phyloP scores from a whole-genome alignment of 2,888 invertebrate species.

The Perizoma flavofasciatum region DNA sequence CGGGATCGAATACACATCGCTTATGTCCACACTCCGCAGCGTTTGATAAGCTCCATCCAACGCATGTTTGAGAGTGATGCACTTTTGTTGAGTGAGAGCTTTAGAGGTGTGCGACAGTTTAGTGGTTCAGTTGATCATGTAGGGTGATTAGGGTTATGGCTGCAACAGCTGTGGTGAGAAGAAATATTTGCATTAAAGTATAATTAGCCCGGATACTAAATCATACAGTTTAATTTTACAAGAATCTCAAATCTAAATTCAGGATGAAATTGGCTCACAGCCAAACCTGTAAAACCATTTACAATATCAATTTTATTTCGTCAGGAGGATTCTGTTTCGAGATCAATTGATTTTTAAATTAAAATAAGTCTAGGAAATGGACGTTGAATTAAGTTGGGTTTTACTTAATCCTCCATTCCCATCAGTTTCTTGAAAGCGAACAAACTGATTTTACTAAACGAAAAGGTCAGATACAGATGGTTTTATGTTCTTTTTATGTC shows the following conservation, averaged over 20 bases:
- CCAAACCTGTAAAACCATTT: slow-evolving; percentile 13
- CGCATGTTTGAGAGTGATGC: slow-evolving; percentile 14
- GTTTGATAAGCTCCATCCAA: slow-evolving; percentile 11
- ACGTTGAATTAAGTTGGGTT: slow-evolving; percentile 20
- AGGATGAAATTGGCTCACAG: slow-evolving; percentile 15
- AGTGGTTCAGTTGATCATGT: slow-evolving; percentile 1
- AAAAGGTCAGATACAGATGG: slow-evolving; percentile 25
- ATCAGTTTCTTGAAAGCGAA: slow-evolving; percentile 19
- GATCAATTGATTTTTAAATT: slow-evolving; percentile 3
- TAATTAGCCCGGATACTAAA: background rate
- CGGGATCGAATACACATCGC: slow-evolving; percentile 25
- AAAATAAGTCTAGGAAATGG: slow-evolving; percentile 9
- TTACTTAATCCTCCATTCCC: slow-evolving; percentile 5
- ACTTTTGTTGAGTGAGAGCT: slow-evolving; percentile 9
- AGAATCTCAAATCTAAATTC: slow-evolving; percentile 1
- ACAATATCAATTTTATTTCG: slow-evolving; percentile 17
- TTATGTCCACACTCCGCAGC: slow-evolving; percentile 13
- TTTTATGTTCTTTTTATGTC: slow-evolving; percentile 43
- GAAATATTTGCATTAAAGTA: background rate
- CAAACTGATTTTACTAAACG: slow-evolving; percentile 25
- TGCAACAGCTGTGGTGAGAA: no score
- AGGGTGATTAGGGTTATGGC: background rate
- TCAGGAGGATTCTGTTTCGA: background rate
- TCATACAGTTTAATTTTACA: slow-evolving; percentile 2
- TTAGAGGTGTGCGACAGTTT: background rate